Percentiles rank a stretch among this genome's conserved stretches.
Evolutionary conservation across 2,888 invertebrate genomes (phyloP).

Genomic region (Tuta absoluta): DNA sequence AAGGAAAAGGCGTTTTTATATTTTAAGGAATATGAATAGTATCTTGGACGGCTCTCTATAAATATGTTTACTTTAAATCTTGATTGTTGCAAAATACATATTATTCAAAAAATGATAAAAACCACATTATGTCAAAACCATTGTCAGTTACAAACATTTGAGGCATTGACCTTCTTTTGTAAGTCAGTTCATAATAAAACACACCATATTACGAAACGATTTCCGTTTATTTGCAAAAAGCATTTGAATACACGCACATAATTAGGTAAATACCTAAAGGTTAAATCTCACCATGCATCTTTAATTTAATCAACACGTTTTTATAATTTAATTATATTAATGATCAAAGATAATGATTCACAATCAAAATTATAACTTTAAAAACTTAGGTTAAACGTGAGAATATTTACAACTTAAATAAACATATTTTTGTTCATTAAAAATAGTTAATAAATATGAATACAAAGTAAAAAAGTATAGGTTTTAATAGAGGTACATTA

Average conservation of each 20-base stretch:
- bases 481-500: background rate
- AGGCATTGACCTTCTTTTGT: no score
- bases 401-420: conserved; percentile 62
- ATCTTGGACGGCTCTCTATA: no score
- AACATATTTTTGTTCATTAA: background rate
- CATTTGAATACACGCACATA: conserved; percentile 75
- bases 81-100: no score
- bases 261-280: conserved; percentile 60
- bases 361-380: conserved; percentile 48
- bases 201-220: conserved; percentile 66
- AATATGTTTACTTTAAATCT: no score
- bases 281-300: conserved; percentile 63
- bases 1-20: no score
- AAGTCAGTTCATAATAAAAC: conserved; percentile 35
- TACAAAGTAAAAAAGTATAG: no score
- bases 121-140: no score
- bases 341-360: conserved; percentile 32
- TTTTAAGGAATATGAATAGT: no score
- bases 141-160: no score
- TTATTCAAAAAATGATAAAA: no score
- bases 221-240: conserved; percentile 79
- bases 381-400: conserved; percentile 41
- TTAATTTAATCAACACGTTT: conserved; percentile 49
- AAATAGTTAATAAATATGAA: background rate
- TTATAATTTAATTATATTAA: conserved; percentile 43